Conservation (phyloP, 2,113 vertebrate genomes). For the Mus spicilegus region DNA sequence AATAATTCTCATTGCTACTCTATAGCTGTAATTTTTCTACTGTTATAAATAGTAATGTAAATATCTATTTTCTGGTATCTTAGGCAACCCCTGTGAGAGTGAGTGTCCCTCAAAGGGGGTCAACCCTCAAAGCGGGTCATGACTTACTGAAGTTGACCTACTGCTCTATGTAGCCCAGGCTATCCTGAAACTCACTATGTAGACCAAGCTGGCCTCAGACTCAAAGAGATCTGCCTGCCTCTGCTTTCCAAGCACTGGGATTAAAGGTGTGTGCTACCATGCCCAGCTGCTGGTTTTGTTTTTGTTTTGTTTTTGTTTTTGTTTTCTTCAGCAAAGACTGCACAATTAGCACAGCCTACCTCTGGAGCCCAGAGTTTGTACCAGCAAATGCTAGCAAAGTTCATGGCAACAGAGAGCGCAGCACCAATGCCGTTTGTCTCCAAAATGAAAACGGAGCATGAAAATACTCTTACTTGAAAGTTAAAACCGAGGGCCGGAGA, state of each 20-base stretch:
- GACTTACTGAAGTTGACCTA: no score
- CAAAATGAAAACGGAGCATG: not conserved
- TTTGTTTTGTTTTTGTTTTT: no score
- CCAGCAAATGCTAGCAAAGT: not conserved
- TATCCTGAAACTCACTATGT: no score
- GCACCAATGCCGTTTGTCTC: not conserved
- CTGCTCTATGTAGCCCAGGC: not conserved
- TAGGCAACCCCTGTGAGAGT: not conserved
- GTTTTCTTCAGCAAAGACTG: not conserved
- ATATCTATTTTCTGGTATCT: not conserved
- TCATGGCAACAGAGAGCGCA: not conserved
- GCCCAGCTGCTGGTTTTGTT: not conserved
- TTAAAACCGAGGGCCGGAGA: not conserved
- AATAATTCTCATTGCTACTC: not conserved
- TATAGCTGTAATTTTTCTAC: not conserved
- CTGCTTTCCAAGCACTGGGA: not conserved
- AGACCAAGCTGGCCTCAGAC: no score
- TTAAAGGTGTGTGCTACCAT: fast-evolving
- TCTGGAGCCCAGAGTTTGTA: not conserved
- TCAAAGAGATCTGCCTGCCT: not conserved
- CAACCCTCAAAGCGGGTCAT: not conserved
- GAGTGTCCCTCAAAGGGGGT: not conserved
- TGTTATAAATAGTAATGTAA: not conserved
- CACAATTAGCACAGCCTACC: not conserved
- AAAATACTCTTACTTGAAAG: slow-evolving; percentile 38